Evolutionary conservation across 2,888 invertebrate genomes (phyloP), one percentile per base, ranked within the genome.

Genomic region (Flabesymbios commensalis): DNA sequence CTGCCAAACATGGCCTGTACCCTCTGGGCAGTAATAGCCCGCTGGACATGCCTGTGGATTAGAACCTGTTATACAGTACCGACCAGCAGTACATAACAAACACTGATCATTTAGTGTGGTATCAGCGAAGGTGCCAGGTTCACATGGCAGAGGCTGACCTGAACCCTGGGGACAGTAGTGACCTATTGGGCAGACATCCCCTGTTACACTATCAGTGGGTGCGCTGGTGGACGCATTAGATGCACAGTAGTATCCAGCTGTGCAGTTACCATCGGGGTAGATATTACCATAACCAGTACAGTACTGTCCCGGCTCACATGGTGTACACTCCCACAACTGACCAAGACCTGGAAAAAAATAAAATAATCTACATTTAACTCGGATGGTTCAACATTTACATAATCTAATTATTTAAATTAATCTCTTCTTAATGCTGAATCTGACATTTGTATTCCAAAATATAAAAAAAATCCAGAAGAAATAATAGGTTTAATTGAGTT

Each of bases 1-100:
- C 4, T 78, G 76, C 47, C 69, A 75, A 0, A 77, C 73, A 51
- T 75, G 73, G 3, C 78, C 75, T 65, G 78, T 74, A 19, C 79
- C 79, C 24, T 65, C 64, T 1, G 77, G 79, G 64, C 80, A 80
- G 61, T 80, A 80, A 59, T 76, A 67, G 14, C 80, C 80, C 19
- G 72, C 69, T 3, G 77, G 78, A 57, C 80, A 80, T 14, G 67
- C 60, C 42, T 71, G 59, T 1, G 75, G 75, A 43, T 70, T 74
- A 22, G 59, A 57, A 10, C 77, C 77, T 36, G 72, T 69, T 10
- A 68, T 69, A 57, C 80, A 80, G 68, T 73, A 79, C 33, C 72
- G 68, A 3, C 79, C 79, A 29, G 78, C 64, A 1, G 74, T 72
- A 61, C 80, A 80, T 3, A 58, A 39, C 3, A 62, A 55, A 55